Conservation (phyloP, 2,888 invertebrate species). For the Habroteleia sp. region DNA sequence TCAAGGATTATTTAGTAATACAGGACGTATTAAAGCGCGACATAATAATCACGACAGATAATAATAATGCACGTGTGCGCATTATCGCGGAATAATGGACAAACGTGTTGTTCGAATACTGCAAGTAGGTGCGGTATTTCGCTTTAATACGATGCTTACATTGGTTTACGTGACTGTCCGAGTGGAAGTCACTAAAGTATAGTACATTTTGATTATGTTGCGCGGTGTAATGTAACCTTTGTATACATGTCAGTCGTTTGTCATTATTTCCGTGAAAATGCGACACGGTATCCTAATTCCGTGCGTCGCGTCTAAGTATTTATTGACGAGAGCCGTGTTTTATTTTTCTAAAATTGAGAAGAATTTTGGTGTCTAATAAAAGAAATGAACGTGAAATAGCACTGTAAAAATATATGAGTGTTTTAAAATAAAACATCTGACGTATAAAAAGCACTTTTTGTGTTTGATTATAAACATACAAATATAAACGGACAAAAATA, state of each 20-base stretch:
- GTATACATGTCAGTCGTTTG: slow-evolving; percentile 56
- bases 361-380: no score
- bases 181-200: slow-evolving; percentile 64
- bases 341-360: no score
- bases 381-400: no score
- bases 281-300: slow-evolving; percentile 31
- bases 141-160: slow-evolving; percentile 61
- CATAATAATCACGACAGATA: slow-evolving; percentile 60
- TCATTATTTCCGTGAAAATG: slow-evolving; percentile 58
- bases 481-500: no score
- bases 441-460: no score
- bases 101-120: slow-evolving; percentile 46
- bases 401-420: no score
- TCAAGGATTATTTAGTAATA: slow-evolving; percentile 50
- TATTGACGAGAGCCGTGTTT: slow-evolving; percentile 1
- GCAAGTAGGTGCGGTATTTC: slow-evolving; percentile 37
- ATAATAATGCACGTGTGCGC: slow-evolving; percentile 45
- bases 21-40: slow-evolving; percentile 42
- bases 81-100: slow-evolving; percentile 59
- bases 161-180: slow-evolving; percentile 63
- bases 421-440: no score
- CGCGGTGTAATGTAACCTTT: slow-evolving; percentile 47
- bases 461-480: no score
- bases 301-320: background rate
- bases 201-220: slow-evolving; percentile 64